A percentile compares a stretch with the other conserved stretches of the same genome.
Conservation (phyloP, 2,888 invertebrate species). For the Mactromeris polynyma region DNA sequence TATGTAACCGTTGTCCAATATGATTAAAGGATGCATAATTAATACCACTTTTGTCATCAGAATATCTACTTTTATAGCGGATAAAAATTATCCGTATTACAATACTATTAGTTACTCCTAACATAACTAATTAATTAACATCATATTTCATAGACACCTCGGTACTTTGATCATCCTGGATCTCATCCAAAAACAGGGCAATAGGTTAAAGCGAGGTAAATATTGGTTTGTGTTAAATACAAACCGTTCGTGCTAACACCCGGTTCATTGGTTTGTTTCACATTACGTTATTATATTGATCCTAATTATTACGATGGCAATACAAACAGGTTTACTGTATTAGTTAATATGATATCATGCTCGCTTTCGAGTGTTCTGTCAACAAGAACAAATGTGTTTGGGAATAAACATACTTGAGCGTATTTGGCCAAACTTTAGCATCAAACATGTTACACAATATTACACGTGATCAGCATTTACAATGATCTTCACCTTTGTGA, state of each 20-base stretch:
- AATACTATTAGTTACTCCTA: too few species aligned
- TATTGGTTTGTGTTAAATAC: neutral
- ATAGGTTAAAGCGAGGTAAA: neutral
- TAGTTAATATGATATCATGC: constrained; percentile 1
- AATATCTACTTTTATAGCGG: too few species aligned
- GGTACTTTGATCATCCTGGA: neutral
- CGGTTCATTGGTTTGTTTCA: neutral
- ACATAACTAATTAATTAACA: constrained; percentile 8
- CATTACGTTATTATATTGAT: neutral
- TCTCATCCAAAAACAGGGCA: neutral
- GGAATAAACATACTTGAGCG: neutral
- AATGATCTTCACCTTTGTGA: neutral
- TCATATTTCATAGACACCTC: neutral
- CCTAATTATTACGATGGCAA: neutral
- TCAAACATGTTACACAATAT: neutral
- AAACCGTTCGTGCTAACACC: neutral
- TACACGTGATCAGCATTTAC: neutral
- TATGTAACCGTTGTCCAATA: too few species aligned
- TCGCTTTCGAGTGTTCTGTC: neutral
- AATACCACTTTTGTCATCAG: too few species aligned
- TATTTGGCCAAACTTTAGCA: neutral
- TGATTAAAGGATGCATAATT: too few species aligned
- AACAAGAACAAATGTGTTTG: neutral
- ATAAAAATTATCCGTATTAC: too few species aligned
- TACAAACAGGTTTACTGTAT: neutral